Evolutionary conservation across 2,113 vertebrate genomes (phyloP).

Genomic region (Cygnus atratus): DNA sequence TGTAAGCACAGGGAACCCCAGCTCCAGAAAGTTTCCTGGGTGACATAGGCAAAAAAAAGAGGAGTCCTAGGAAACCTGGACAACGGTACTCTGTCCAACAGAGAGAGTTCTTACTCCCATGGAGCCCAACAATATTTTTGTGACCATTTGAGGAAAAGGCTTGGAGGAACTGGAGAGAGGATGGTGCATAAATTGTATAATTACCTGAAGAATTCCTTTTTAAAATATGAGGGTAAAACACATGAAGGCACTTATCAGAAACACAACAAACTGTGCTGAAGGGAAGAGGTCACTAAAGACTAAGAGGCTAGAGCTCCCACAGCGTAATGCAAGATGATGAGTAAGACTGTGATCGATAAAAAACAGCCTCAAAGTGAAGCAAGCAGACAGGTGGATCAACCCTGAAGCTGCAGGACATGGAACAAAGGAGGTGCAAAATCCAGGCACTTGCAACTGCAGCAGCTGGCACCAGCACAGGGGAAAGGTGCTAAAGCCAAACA

Average conservation of each 20-base stretch:
- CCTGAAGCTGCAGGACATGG: not conserved
- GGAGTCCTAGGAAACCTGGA: not conserved
- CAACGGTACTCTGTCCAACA: not conserved
- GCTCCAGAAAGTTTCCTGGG: not conserved
- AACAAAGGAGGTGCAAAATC: not conserved
- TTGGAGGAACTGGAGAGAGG: not conserved
- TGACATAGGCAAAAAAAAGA: not conserved
- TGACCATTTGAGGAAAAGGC: not conserved
- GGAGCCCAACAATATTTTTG: not conserved
- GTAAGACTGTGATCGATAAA: not conserved
- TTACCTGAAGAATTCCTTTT: not conserved
- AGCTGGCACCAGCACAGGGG: not conserved
- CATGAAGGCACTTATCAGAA: not conserved
- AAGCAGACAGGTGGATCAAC: not conserved
- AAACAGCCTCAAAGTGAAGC: not conserved
- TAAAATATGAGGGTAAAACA: not conserved
- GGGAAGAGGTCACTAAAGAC: not conserved
- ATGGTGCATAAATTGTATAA: fast-evolving
- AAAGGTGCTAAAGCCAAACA: not conserved
- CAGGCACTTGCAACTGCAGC: not conserved
- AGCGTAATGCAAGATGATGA: not conserved
- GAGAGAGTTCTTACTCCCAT: not conserved
- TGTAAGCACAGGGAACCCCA: not conserved
- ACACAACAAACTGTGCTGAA: not conserved
- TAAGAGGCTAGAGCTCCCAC: not conserved